Evolutionary conservation across 2,888 invertebrate genomes (phyloP).

Genomic region (Meteorus cinctellus): DNA sequence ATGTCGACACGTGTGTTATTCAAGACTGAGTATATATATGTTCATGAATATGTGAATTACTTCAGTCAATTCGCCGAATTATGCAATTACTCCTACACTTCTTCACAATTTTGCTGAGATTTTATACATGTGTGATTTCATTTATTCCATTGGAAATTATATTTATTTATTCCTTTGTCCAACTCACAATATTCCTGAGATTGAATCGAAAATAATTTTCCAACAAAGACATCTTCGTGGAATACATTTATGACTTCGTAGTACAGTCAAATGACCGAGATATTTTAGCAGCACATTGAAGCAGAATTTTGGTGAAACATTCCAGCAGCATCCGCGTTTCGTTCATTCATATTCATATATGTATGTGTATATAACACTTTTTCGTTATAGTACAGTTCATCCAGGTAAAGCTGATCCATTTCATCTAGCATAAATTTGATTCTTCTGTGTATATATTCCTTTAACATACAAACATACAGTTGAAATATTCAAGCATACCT

Average conservation of each 20-base stretch:
- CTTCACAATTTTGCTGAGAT: not conserved
- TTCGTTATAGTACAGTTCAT: not conserved
- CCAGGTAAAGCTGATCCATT: not conserved
- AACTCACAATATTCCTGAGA: not conserved
- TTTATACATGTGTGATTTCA: not conserved
- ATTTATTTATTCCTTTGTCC: not conserved
- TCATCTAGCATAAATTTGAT: not conserved
- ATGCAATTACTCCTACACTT: constrained; percentile 10
- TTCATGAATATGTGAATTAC: constrained; percentile 20
- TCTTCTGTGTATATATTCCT: not conserved
- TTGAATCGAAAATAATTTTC: not conserved
- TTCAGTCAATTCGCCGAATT: constrained; percentile 12
- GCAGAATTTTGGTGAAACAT: not conserved
- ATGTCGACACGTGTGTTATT: constrained; percentile 1
- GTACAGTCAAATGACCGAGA: not conserved
- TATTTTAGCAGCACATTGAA: not conserved
- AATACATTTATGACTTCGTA: not conserved
- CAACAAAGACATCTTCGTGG: not conserved
- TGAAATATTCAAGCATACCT: too few relatives aligned
- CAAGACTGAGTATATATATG: not conserved
- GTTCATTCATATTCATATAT: too few relatives aligned
- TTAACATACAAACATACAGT: not conserved
- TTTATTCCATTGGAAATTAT: not conserved
- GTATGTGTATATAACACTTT: not conserved
- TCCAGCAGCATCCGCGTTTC: not conserved